These are phyloP conservation scores for Athene cunicularia DNA, from an alignment of 2,113 vertebrate genomes.

Conservation along the genomic window DNA sequence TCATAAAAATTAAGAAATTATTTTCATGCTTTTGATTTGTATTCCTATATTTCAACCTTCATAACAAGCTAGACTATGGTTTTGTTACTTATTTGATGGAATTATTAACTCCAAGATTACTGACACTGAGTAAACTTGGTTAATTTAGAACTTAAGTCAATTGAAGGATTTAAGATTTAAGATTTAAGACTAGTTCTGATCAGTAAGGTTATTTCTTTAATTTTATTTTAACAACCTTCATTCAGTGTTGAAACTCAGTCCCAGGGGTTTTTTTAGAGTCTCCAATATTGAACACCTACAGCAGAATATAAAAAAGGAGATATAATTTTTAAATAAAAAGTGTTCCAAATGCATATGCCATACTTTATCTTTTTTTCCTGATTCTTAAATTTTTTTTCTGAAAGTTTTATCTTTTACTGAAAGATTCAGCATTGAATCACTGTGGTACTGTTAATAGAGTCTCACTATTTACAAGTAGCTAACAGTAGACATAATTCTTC, in stretches of 20 bases:
- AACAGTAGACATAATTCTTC: background rate
- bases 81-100: background rate
- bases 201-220: background rate
- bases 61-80: background rate
- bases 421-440: background rate
- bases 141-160: background rate
- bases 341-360: accelerated
- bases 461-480: background rate
- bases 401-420: background rate
- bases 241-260: background rate
- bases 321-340: background rate
- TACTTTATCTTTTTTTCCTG: background rate
- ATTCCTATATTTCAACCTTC: background rate
- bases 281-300: background rate
- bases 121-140: background rate
- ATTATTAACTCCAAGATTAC: background rate
- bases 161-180: background rate
- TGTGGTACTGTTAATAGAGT: background rate
- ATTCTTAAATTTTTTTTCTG: background rate
- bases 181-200: background rate
- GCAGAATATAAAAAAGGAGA: background rate
- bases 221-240: background rate
- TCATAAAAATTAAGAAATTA: background rate
- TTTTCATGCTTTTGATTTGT: background rate
- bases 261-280: background rate